Conservation (phyloP, 2,797 vertebrate species). For the Crenichthys baileyi region DNA sequence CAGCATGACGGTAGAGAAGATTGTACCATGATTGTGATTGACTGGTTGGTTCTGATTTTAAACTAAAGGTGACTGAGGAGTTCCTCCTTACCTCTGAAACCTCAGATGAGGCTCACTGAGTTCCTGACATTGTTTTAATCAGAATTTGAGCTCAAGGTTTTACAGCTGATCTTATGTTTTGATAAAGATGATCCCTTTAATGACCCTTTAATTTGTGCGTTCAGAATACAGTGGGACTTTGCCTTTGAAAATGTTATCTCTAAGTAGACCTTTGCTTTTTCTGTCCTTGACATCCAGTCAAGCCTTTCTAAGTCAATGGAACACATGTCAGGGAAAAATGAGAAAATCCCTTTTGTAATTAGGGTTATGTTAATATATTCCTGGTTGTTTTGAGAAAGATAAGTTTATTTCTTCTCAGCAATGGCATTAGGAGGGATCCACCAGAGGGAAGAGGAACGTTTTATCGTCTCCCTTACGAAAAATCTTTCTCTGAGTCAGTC, state of each 20-base stretch:
- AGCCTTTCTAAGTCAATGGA: conserved; percentile 3
- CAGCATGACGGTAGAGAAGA: background rate
- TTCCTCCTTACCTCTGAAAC: background rate
- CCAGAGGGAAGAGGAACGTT: conserved; percentile 32
- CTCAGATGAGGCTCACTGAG: background rate
- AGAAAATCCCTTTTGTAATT: background rate
- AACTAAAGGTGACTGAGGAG: background rate
- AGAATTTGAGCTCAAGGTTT: background rate
- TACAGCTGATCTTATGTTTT: background rate
- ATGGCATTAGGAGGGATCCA: background rate
- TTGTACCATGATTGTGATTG: background rate
- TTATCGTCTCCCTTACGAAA: conserved; percentile 20
- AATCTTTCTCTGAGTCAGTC: conserved; percentile 26
- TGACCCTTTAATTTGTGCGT: background rate
- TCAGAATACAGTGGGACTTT: background rate
- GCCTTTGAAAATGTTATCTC: background rate
- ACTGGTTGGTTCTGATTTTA: background rate
- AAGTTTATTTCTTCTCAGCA: conserved; percentile 6
- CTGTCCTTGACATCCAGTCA: background rate
- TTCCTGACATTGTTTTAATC: background rate
- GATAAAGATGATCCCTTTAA: background rate
- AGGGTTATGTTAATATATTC: background rate
- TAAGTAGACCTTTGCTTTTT: background rate
- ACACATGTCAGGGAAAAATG: conserved; percentile 6
- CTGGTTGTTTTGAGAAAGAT: conserved; percentile 3